A percentile compares a stretch with the other conserved stretches of the same genome.
Evolutionary conservation across 2,113 vertebrate genomes (phyloP).

Genomic region (Brienomyrus longianalis): DNA sequence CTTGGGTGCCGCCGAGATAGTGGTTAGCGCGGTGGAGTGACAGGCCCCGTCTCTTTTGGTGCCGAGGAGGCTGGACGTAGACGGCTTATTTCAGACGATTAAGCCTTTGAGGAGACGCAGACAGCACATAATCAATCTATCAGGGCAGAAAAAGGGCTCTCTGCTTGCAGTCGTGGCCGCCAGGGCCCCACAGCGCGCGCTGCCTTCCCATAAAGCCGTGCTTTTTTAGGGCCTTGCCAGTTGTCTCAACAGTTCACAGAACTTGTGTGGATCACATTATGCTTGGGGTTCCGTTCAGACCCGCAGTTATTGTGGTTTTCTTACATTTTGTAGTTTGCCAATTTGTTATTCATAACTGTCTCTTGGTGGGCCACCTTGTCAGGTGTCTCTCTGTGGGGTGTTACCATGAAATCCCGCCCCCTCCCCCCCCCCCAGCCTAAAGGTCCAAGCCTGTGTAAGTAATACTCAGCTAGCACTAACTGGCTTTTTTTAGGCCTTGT

Average conservation of each 20-base stretch:
- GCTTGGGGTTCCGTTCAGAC: not conserved
- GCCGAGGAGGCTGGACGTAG: not conserved
- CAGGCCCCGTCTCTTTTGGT: not conserved
- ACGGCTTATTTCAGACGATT: conserved; percentile 18
- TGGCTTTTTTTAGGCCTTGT: not conserved
- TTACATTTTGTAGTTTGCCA: not conserved
- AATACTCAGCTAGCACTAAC: not conserved
- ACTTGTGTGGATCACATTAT: not conserved
- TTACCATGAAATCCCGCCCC: not conserved
- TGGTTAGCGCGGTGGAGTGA: conserved; percentile 7
- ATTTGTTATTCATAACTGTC: not conserved
- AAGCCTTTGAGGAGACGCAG: conserved; percentile 18
- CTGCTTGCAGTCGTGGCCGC: not conserved
- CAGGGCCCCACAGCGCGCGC: not conserved
- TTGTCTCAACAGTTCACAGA: not conserved
- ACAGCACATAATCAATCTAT: conserved; percentile 18
- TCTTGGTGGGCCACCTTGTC: not conserved
- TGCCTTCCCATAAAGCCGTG: not conserved
- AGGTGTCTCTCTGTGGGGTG: not conserved
- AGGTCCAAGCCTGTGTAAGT: not conserved
- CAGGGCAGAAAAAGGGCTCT: conserved; percentile 1
- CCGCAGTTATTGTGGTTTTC: not conserved
- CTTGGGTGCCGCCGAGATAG: not conserved
- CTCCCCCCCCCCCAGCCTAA: not conserved
- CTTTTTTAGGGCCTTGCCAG: not conserved